Percentiles rank a stretch among this genome's conserved stretches.
Conservation (phyloP, 2,113 vertebrate genomes). For the Rhinolophus sinicus region DNA sequence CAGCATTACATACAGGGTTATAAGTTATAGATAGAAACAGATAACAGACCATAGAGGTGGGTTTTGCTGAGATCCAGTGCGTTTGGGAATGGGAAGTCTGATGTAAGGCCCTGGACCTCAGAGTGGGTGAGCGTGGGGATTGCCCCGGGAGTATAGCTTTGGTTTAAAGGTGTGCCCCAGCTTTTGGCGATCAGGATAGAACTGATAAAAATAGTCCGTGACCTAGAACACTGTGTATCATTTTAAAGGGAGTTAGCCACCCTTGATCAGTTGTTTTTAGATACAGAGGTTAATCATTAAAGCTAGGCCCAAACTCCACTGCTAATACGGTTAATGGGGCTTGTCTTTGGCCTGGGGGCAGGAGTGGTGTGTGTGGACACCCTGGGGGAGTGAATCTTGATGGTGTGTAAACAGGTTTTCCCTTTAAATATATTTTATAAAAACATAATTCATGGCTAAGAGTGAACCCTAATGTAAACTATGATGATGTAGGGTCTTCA, state of each 20-base stretch:
- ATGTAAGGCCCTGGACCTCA: rapidly evolving
- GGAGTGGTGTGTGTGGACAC: not conserved
- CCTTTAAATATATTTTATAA: conserved; percentile 48
- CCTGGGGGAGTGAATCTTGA: not conserved
- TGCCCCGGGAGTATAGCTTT: not conserved
- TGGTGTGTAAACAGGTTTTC: conserved; percentile 32
- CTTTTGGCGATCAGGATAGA: conserved; percentile 80
- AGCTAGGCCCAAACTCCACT: conserved; percentile 72
- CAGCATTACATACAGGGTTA: too few species aligned
- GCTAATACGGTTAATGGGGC: conserved; percentile 75
- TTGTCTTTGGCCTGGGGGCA: conserved; percentile 52
- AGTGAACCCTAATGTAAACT: not conserved
- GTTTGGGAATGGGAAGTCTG: not conserved
- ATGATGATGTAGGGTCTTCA: not conserved
- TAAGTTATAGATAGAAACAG: not conserved
- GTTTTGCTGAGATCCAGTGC: not conserved
- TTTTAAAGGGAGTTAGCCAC: conserved; percentile 78
- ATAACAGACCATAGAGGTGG: not conserved
- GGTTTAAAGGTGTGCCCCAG: conserved; percentile 75
- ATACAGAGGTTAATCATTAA: conserved; percentile 84
- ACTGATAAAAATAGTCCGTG: conserved; percentile 85
- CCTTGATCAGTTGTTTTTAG: conserved; percentile 80
- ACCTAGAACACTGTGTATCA: conserved; percentile 85
- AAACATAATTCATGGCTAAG: not conserved
- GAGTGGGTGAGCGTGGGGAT: not conserved